Evolutionary conservation across 1,140 invertebrate species (phyloP).

Genomic region (Diorhabda elongata): DNA sequence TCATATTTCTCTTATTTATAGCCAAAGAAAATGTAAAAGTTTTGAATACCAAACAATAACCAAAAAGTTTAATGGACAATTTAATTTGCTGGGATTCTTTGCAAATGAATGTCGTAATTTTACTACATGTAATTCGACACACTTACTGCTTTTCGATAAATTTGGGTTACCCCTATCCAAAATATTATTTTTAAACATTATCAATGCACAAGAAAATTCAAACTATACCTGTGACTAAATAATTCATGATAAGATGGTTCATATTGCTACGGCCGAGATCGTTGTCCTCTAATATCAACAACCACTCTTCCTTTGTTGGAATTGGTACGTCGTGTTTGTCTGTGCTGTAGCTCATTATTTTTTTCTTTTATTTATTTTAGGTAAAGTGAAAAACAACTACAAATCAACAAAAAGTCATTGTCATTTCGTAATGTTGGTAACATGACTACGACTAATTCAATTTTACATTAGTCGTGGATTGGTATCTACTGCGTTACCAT

Average conservation of each 20-base stretch:
- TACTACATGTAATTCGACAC: too few relatives aligned
- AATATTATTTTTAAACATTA: not conserved
- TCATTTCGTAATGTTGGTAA: not conserved
- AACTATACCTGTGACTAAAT: constrained; percentile 85
- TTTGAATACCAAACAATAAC: too few relatives aligned
- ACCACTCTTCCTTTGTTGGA: constrained; percentile 60
- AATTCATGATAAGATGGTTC: constrained; percentile 98
- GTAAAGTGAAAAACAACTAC: constrained; percentile 1
- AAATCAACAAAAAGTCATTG: constrained; percentile 12
- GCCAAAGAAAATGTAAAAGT: too few relatives aligned
- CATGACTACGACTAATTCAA: too few relatives aligned
- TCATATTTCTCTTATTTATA: too few relatives aligned
- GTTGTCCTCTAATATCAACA: constrained; percentile 66
- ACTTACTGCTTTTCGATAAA: too few relatives aligned
- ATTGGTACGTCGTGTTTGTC: constrained; percentile 44
- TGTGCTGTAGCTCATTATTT: constrained; percentile 43
- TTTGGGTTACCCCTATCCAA: not conserved
- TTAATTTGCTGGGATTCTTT: too few relatives aligned
- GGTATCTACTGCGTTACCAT: too few relatives aligned
- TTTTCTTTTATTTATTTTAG: constrained; percentile 16
- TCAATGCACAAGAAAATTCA: constrained; percentile 18
- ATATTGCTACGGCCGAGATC: constrained; percentile 86
- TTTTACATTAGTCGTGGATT: too few relatives aligned
- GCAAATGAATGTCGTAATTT: too few relatives aligned
- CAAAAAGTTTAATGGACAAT: too few relatives aligned